Conservation (phyloP, 92 coral and sea anemone species). For the Epizoanthus rinbou region DNA sequence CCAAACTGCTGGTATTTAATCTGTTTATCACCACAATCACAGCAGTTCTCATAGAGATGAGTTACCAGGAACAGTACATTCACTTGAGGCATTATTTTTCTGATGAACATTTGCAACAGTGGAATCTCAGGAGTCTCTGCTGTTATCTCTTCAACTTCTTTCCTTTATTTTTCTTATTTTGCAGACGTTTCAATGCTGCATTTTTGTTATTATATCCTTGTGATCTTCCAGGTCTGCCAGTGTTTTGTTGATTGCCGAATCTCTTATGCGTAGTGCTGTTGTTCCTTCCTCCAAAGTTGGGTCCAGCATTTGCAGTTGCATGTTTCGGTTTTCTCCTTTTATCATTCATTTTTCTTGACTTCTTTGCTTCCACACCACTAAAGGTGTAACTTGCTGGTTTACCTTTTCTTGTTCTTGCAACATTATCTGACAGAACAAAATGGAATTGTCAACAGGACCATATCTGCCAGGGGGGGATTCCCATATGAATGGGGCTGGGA, state of each 20-base stretch:
- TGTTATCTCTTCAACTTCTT: conserved; percentile 27
- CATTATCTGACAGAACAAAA: conserved; percentile 50
- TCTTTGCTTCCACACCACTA: conserved; percentile 86
- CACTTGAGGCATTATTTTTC: too few relatives aligned
- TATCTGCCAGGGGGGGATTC: too few relatives aligned
- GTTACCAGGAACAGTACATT: too few relatives aligned
- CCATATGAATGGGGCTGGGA: too few relatives aligned
- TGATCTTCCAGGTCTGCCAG: not conserved
- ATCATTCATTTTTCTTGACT: conserved; percentile 46
- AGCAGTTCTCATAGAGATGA: too few relatives aligned
- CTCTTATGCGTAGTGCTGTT: not conserved
- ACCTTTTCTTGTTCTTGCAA: conserved; percentile 50
- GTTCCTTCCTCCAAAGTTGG: not conserved
- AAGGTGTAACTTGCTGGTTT: conserved; percentile 70
- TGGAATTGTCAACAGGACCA: not conserved
- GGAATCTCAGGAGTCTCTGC: too few relatives aligned
- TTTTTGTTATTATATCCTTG: conserved; percentile 22
- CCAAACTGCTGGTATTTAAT: too few relatives aligned
- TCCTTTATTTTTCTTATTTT: not conserved
- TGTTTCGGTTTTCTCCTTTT: conserved; percentile 45
- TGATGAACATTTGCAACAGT: too few relatives aligned
- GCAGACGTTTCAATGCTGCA: conserved; percentile 37
- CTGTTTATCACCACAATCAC: too few relatives aligned
- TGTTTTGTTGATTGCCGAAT: not conserved
- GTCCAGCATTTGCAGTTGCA: conserved; percentile 13